Conservation (phyloP, 2,113 vertebrate genomes). For the Ellobius talpinus region DNA sequence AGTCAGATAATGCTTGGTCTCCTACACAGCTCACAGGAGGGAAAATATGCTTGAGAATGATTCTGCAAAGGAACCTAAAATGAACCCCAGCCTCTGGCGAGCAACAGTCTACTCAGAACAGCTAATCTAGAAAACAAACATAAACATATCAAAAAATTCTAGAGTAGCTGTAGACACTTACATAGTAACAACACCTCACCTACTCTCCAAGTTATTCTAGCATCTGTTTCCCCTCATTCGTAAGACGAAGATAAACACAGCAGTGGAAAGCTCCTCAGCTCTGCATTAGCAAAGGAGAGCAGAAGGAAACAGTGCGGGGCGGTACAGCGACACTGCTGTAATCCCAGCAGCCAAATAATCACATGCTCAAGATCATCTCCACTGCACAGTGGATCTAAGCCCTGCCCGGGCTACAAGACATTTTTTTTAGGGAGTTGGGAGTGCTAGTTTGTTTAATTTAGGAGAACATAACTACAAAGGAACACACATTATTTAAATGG, state of each 20-base stretch:
- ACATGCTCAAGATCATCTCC: not conserved
- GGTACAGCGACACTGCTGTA: fast-evolving
- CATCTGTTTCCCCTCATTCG: conserved; percentile 2
- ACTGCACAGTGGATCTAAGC: not conserved
- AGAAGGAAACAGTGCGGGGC: not conserved
- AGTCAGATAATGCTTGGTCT: conserved; percentile 96
- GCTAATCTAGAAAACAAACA: not conserved
- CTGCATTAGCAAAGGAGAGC: not conserved
- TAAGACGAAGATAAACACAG: not conserved
- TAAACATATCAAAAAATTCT: not conserved
- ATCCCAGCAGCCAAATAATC: not conserved
- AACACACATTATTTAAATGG: conserved; percentile 15
- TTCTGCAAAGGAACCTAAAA: conserved; percentile 30
- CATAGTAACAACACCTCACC: not conserved
- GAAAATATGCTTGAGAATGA: not conserved
- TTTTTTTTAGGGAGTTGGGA: not conserved
- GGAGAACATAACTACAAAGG: conserved; percentile 20
- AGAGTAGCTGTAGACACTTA: not conserved
- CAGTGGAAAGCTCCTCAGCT: not conserved
- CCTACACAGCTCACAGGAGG: conserved; percentile 85
- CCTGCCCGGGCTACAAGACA: not conserved
- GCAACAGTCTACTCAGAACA: not conserved
- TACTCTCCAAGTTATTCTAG: not conserved
- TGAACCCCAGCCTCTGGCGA: not conserved
- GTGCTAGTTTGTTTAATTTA: not conserved